Base-by-base conservation (phyloP, 2,797 vertebrate species). In the Coreius guichenoti region DNA sequence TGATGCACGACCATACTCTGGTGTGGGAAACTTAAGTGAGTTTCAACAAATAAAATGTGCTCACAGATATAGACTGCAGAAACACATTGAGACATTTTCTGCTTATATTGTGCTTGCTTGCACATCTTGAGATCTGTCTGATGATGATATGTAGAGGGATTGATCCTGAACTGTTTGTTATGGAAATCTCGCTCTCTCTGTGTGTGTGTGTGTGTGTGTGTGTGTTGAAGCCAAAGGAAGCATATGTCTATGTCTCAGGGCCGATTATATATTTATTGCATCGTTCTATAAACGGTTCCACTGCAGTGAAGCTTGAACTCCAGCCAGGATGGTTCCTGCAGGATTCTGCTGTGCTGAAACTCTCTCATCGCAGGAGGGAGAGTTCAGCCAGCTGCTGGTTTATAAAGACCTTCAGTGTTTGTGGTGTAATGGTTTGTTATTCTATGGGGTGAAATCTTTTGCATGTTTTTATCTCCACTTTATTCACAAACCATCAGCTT, bases 221-320 rank as follows among this genome's bases (percentile, higher is more conserved):
- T 61, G 63, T 69, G 11, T 79, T 45, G 43, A 80, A 51, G 81
- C 78, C 49, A 61, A 69, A 76, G 19, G 69, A 45, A 83, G 74
- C 67, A 54, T 69, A 76, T 58, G 29, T 67, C 68, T 82, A 80
- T 77, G 81, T 67, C 61, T 67, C 78, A 13, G 51, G 70, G 58
- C 68, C 69, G 69, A 70, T 88, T 88, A 88, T 88, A 88, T 86
- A 88, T 88, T 82, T 82, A 86, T 88, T 80, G 83, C 68, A 17
- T 49, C 26, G 49, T 88, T 81, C 78, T 80, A 88, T 88, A 86
- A 86, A 80, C 61, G 82, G 80, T 80, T 86, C 77, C 82, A 33
- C 70, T 83, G 68, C 49, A 88, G 75, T 63, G 49, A 11, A 31
- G 76, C 74, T 80, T 54, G 58, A 87, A 61, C 39, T 43, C 19